Percentiles rank a stretch among this genome's conserved stretches.
Conservation (phyloP, 1,140 invertebrate genomes). For the Phortica variegata region DNA sequence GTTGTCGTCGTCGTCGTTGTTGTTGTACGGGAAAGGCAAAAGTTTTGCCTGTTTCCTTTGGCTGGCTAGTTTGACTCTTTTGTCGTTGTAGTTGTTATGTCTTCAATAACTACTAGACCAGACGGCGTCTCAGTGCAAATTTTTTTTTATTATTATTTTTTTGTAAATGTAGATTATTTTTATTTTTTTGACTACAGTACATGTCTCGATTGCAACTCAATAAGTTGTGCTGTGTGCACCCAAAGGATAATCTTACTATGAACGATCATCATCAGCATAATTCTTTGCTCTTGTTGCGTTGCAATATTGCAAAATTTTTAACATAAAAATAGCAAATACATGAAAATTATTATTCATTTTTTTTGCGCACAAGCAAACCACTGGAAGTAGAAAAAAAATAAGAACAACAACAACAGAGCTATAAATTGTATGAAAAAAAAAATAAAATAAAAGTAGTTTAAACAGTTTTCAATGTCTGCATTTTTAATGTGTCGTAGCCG, state of each 20-base stretch:
- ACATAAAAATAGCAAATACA: constrained; percentile 1
- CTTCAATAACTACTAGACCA: constrained; percentile 25
- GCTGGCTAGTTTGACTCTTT: not conserved
- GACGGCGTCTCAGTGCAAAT: constrained; percentile 37
- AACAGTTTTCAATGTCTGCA: too few relatives aligned
- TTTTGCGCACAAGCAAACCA: too few relatives aligned
- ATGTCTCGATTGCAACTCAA: constrained; percentile 41
- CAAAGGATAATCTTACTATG: too few relatives aligned
- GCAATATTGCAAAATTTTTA: not conserved
- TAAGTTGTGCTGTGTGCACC: constrained; percentile 33
- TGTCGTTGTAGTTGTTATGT: too few relatives aligned
- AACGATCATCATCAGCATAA: not conserved
- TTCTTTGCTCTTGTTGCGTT: too few relatives aligned
- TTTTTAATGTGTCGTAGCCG: too few relatives aligned
- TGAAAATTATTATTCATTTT: constrained; percentile 48
- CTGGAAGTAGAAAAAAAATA: too few relatives aligned
- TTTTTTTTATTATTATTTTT: constrained; percentile 32
- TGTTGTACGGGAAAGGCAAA: constrained; percentile 9
- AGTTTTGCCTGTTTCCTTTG: constrained; percentile 26
- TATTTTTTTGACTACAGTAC: constrained; percentile 42
- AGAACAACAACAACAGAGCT: too few relatives aligned
- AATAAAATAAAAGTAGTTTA: too few relatives aligned
- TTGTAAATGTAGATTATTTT: constrained; percentile 26
- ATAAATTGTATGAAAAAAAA: too few relatives aligned
- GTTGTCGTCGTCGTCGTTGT: too few relatives aligned